These are phyloP conservation scores for Mamestra brassicae DNA, from an alignment of 2,888 invertebrate species.

Conservation along the genomic window DNA sequence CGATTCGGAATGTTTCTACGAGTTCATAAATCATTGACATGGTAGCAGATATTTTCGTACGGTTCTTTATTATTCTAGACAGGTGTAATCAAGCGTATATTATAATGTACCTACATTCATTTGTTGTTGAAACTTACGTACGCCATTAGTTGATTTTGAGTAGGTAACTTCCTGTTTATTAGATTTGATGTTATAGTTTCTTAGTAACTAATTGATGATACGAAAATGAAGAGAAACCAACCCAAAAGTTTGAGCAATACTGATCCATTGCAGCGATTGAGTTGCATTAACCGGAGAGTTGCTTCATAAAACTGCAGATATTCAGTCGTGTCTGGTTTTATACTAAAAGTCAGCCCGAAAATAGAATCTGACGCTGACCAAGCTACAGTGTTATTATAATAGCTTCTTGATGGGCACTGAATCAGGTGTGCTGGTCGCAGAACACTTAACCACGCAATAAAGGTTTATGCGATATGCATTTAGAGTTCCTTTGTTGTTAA, in stretches of 20 bases:
- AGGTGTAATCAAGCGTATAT: conserved; percentile 7
- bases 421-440: conserved; percentile 2
- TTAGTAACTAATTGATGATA: too few species aligned
- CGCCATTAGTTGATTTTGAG: background rate
- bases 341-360: conserved; percentile 32
- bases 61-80: conserved; percentile 35
- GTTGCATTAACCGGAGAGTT: conserved; percentile 1
- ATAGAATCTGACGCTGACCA: conserved; percentile 28
- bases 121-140: too few species aligned
- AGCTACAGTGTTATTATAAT: conserved; percentile 18
- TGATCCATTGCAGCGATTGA: background rate
- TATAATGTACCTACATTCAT: too few species aligned
- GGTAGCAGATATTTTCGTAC: conserved; percentile 54
- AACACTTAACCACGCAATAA: background rate
- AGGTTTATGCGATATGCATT: background rate
- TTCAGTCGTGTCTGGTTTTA: conserved; percentile 18
- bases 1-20: conserved; percentile 73
- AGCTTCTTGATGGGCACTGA: conserved; percentile 9
- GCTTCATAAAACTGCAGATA: background rate
- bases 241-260: background rate
- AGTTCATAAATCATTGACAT: conserved; percentile 60
- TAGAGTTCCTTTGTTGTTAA: background rate
- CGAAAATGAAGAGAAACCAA: background rate
- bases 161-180: too few species aligned
- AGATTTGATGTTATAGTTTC: background rate